phyloP scores from a whole-genome alignment of 2,113 vertebrate genomes.

The Odontophorus gujanensis region DNA sequence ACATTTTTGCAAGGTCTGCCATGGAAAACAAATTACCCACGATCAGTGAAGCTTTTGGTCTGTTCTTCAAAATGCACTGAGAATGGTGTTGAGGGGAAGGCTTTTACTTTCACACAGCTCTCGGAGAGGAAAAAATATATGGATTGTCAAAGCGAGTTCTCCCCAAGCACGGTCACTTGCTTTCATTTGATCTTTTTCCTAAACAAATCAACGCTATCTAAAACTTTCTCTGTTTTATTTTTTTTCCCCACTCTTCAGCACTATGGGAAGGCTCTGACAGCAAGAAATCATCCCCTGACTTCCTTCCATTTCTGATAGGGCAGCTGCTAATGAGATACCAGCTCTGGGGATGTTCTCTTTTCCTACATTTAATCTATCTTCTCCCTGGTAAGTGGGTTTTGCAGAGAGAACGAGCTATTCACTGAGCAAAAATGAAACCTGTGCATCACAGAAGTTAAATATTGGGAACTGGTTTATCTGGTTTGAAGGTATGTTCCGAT shows the following conservation, averaged over 20 bases:
- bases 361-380: not conserved
- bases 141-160: not conserved
- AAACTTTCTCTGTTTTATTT: not conserved
- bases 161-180: not conserved
- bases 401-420: not conserved
- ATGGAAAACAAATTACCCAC: not conserved
- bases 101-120: not conserved
- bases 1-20: rapidly evolving
- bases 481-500: conserved; percentile 34
- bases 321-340: not conserved
- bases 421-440: conserved; percentile 1
- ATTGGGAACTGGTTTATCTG: conserved; percentile 47
- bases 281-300: not conserved
- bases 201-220: not conserved
- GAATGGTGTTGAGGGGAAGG: not conserved
- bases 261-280: not conserved
- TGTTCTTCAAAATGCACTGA: not conserved
- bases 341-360: not conserved
- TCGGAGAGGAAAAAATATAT: not conserved
- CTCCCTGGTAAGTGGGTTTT: not conserved
- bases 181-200: not conserved
- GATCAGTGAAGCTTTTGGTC: not conserved
- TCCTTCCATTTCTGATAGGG: not conserved
- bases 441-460: conserved; percentile 41
- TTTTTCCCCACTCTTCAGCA: not conserved